Percentiles rank a stretch among this genome's conserved stretches.
Conservation (phyloP, 2,113 vertebrate species). For the Siniperca chuatsi region DNA sequence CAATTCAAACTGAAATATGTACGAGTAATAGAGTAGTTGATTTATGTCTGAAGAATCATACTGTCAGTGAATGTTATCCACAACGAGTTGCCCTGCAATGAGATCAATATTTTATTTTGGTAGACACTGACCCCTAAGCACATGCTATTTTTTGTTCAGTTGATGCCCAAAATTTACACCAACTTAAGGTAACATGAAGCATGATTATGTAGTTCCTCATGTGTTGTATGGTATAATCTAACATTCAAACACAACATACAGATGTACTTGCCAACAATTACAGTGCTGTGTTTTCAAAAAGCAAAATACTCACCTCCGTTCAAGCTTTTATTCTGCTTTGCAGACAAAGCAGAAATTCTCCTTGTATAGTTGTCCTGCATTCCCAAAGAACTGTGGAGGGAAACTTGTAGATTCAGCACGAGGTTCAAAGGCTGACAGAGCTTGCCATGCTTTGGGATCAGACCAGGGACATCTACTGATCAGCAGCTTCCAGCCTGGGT, state of each 20-base stretch:
- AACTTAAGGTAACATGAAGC: constrained; percentile 13
- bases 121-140: not conserved
- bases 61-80: constrained; percentile 45
- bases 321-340: constrained; percentile 41
- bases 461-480: constrained; percentile 35
- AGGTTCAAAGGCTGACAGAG: constrained; percentile 47
- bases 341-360: constrained; percentile 38
- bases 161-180: not conserved
- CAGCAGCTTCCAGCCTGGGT: constrained; percentile 41
- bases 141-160: constrained; percentile 7
- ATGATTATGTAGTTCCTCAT: constrained; percentile 41
- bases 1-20: constrained; percentile 27
- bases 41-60: constrained; percentile 35
- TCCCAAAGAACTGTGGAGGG: constrained; percentile 53
- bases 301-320: constrained; percentile 19
- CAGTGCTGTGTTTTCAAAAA: constrained; percentile 19
- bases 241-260: constrained; percentile 40
- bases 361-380: constrained; percentile 42
- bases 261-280: constrained; percentile 25
- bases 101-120: constrained; percentile 37
- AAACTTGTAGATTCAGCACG: constrained; percentile 57
- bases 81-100: constrained; percentile 31
- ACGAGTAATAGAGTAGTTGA: constrained; percentile 40
- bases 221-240: constrained; percentile 41
- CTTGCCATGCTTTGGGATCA: constrained; percentile 34